Evolutionary conservation across 2,113 vertebrate species (phyloP), one percentile per base, ranked within the genome.

Genomic region (Oenanthe melanoleuca): DNA sequence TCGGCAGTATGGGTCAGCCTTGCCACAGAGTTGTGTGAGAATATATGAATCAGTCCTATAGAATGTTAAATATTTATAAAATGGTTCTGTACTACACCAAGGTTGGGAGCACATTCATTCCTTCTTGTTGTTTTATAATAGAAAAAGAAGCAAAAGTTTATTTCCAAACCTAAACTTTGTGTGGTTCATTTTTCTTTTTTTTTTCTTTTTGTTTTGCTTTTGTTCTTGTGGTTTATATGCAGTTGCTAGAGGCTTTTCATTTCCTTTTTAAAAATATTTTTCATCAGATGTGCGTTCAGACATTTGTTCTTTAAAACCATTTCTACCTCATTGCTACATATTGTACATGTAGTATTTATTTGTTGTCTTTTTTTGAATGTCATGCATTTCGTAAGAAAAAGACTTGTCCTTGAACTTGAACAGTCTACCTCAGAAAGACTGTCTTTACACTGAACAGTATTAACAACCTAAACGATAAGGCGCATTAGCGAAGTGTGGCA

Each of bases 291-390:
- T 98, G 96, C 97, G 97, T 98, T 98, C 97, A 97, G 96, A 96
- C 97, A 97, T 99, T 97, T 98, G 97, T 98, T 98, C 98, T 99
- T 99, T 99, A 98, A 98, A 98, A 99, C 99, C 99, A 99, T 99
- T 99, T 99, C 99, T 99, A 99, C 99, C 99, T 99, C 99, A 99
- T 99, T 99, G 98, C 99, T 99, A 99, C 99, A 99, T 99, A 99
- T 98, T 99, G 98, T 99, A 99, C 98, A 99, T 99, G 99, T 99
- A 99, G 99, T 99, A 99, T 98, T 98, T 99, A 98, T 98, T 99
- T 99, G 98, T 98, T 98, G 98, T 99, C 98, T 98, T 99, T 98
- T 98, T 99, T 99, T 99, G 99, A 99, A 99, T 99, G 99, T 99
- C 98, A 98, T 98, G 98, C 98, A 98, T 99, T 99, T 99, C 80